Conservation (phyloP, 1,140 invertebrate species). For the Mercenaria mercenaria region DNA sequence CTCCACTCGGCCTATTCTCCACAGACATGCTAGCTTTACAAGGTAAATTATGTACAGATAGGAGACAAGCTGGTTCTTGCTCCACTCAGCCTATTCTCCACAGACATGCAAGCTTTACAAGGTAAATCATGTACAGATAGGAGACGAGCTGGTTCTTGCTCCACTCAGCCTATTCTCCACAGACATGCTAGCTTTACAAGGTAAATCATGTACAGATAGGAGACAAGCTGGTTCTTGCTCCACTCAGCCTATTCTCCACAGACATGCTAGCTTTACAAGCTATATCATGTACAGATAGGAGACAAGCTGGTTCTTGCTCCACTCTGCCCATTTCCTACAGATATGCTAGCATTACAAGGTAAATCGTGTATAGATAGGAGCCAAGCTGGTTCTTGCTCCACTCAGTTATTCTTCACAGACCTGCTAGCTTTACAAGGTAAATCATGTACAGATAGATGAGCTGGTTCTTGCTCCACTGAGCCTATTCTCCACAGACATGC, state of each 20-base stretch:
- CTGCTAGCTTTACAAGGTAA: not conserved
- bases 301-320: conserved; percentile 98
- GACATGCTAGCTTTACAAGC: conserved; percentile 95
- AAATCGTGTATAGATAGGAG: no score
- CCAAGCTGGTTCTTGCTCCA: no score
- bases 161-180: conserved; percentile 95
- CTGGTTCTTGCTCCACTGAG: no score
- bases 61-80: conserved; percentile 98
- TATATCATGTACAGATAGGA: conserved; percentile 91
- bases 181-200: conserved; percentile 94
- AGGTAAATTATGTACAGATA: conserved; percentile 88
- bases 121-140: conserved; percentile 93
- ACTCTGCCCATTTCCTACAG: conserved; percentile 94
- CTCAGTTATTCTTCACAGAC: not conserved
- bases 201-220: conserved; percentile 91
- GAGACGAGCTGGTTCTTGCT: conserved; percentile 97
- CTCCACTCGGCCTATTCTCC: conserved; percentile 92
- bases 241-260: conserved; percentile 94
- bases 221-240: conserved; percentile 97
- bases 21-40: not conserved
- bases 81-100: conserved; percentile 94
- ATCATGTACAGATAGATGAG: not conserved
- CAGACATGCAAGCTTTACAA: conserved; percentile 94
- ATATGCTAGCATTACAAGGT: conserved; percentile 94
- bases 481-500: not conserved